Base-by-base conservation (phyloP, 1,140 invertebrate genomes). In the Apis dorsata region DNA sequence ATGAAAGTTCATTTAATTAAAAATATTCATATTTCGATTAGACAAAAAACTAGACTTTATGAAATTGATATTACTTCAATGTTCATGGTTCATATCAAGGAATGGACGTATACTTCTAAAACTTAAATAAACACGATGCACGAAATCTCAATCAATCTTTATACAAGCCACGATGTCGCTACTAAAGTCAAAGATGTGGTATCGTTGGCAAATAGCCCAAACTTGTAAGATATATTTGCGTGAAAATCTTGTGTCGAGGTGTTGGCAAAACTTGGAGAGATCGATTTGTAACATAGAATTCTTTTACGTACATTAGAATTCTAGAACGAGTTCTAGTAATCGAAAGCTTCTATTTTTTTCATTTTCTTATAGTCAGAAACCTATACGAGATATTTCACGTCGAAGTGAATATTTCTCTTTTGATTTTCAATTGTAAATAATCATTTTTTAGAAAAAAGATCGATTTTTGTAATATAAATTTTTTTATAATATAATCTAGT, bases 121-220 rank as follows among this genome's bases (percentile, higher is more conserved):
- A 57, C 70, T n/a, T 28, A 21, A 72, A 72, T 21, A 72, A 57
- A 72, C 70, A 28, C 24, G n/a, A 28, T 57, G 49, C 24, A 5
- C 28, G 57, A 44, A 21, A 44, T 73, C 71, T 51, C 53, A 59
- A 73, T 73, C 71, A n/a, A 24, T 73, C 71, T 73, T 59, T 73
- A 60, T 60, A 1, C 11, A 60, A 73, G 19, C 34, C 19, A 60
- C 12, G 24, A 8, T 60, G 49, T 8, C 15, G 55, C 71, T n/a
- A 53, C 10, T 24, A 60, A 60, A 60, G 8, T 44, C 2, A 1
- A 34, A 73, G 57, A 13, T 44, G 71, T 12, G 59, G 1, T 44
- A 73, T 44, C 44, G 12, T 57, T 60, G 55, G 71, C 11, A n/a
- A 49, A 60, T 21, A 73, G 44, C 55, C 57, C 12, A 11, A 15